Evolutionary conservation across 2,888 invertebrate genomes (phyloP), one percentile per base, ranked within the genome.

Genomic region (Dermolepida albohirtum): DNA sequence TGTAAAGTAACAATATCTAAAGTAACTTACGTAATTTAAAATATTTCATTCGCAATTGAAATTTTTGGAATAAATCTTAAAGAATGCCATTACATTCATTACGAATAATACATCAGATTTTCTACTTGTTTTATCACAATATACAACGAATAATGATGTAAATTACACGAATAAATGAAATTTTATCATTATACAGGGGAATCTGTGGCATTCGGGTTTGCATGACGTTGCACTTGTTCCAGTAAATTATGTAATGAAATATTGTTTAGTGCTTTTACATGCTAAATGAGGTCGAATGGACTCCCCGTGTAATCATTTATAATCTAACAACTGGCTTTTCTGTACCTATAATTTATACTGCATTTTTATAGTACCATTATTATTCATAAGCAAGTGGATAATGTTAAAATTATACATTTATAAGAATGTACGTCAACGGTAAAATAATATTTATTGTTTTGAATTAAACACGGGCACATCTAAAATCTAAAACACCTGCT

Each of bases 231-330:
- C 29, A 14, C 27, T 59, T 34, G 59, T 12, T 59, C 59, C 44
- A 59, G 44, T 59, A 59, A 59, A 59, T 59, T 59, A 59, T 14
- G 44, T 44, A 47, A 59, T 59, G 59, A 59, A 59, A 59, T 59
- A 59, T 59, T 44, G 44, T 59, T 59, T 44, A 44, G 27, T 27
- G 59, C 59, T 43, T 59, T 29, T 44, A 27, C 59, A 44, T 59
- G 59, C 10, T 59, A 59, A 59, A 59, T 44, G 44, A 44, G 44
- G 59, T 47, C 55, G 41, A 55, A 43, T 22, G 40, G 55, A 41
- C 41, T 54, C 29, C 27, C n/a, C n/a, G n/a, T 40, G 40, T 44
- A 59, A 44, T 59, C 47, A 44, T 59, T 59, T 44, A 59, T 44
- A 14, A 59, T 59, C 29, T 59, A 44, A 59, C 59, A 34, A 27